These are phyloP conservation scores for Dynastes hyllus DNA, from an alignment of 2,888 invertebrate species.

Conservation along the genomic window DNA sequence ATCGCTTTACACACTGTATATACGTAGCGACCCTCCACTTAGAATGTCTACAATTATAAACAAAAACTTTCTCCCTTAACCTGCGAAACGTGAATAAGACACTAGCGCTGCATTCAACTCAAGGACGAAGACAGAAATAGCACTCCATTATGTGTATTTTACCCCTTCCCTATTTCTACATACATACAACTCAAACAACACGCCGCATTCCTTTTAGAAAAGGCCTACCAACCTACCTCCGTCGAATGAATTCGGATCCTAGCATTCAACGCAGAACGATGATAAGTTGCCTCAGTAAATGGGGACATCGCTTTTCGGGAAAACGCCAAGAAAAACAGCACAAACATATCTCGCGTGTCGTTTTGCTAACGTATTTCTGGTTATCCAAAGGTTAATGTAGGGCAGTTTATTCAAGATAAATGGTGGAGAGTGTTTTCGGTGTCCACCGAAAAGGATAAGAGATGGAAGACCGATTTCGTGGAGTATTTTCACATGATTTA, in stretches of 20 bases:
- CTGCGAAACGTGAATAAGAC: not conserved
- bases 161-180: not conserved
- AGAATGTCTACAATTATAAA: not conserved
- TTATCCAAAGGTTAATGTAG: not conserved
- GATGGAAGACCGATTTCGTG: not conserved
- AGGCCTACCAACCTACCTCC: not conserved
- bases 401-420: not conserved
- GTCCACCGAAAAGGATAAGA: not conserved
- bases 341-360: not conserved
- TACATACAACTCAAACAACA: not conserved
- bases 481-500: not conserved
- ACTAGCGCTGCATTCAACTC: not conserved
- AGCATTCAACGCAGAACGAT: not conserved
- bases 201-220: not conserved
- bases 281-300: slow-evolving; percentile 4
- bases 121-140: not conserved
- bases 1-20: no score
- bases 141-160: not conserved
- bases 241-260: not conserved
- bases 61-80: not conserved
- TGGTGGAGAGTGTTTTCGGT: not conserved
- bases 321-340: not conserved
- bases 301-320: slow-evolving; percentile 1
- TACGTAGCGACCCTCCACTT: not conserved
- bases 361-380: not conserved